Evolutionary conservation across 2,888 invertebrate species (phyloP), one percentile per base, ranked within the genome.

Genomic region (Mamestra brassicae): DNA sequence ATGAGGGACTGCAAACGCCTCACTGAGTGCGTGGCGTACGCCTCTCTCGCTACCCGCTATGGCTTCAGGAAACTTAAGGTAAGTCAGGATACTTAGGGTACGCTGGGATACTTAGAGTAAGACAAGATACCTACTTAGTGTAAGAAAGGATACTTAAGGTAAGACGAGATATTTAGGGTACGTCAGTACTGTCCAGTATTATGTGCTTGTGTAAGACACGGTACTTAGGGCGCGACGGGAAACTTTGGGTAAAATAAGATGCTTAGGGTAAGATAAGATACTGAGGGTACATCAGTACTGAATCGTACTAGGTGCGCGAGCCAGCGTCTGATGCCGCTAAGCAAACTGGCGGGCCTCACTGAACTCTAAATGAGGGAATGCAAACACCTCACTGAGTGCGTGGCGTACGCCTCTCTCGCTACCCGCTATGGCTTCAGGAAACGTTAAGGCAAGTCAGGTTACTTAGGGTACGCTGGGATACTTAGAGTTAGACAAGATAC

Each of bases 391-490:
- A 96, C 97, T 0, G 98, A 98, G 91, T 98, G 98, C 88, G 97
- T 98, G 26, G 98, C 98, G 0, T 98, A 98, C 92, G 97, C 98
- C 0, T 98, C 98, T 88, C 97, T 98, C 74, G 97, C 98, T 0
- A 97, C 98, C 0, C 94, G 98, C 84, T 98, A 97, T 89, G 98
- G 98, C 0, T 98, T 98, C 91, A 96, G 96, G 84, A 91, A 94
- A 2, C 92, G n/a, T 98, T 2, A 94, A 96, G 96, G 97, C 97
- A 88, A 87, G 88, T 63, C 7, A 52, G 52, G 0, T 6, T 52
- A 17, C 52, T 52, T 50, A 50, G 15, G 50, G 50, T 50, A 13
- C 0, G 17, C 11, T 52, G 10, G 15, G 7, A 52, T 15, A 6
- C 42, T 42, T 42, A 42, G 7, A 4, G 47, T 47, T 11, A 47